Percentiles rank a stretch among this genome's conserved stretches.
Evolutionary conservation across 2,888 invertebrate genomes (phyloP).

Genomic region (Amblyjoppa proteus): DNA sequence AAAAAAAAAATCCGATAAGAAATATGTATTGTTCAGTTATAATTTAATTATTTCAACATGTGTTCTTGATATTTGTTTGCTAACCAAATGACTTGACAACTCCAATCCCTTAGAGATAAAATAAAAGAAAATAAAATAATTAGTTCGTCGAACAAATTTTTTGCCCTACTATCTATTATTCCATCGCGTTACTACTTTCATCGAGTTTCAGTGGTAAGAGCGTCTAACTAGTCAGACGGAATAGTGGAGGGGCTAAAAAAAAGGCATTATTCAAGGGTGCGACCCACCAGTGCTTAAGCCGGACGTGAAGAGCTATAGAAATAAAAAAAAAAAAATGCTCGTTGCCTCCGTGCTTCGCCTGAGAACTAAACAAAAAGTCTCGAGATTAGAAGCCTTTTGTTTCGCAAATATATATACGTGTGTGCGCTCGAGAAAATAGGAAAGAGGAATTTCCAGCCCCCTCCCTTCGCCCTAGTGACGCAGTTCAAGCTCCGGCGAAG

Average conservation of each 20-base stretch:
- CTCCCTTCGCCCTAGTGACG: constrained; percentile 5
- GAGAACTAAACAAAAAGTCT: not conserved
- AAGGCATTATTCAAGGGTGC: not conserved
- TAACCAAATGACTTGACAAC: too few species aligned
- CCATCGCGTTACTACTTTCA: not conserved
- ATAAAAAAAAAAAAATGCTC: not conserved
- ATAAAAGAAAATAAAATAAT: too few species aligned
- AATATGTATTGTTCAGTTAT: too few species aligned
- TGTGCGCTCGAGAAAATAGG: not conserved
- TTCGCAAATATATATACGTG: not conserved
- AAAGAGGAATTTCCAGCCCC: not conserved
- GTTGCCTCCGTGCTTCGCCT: not conserved
- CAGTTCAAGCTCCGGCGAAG: constrained; percentile 46
- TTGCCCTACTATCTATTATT: too few species aligned
- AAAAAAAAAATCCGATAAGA: too few species aligned
- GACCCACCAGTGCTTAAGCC: not conserved
- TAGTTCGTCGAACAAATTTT: too few species aligned
- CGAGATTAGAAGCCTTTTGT: constrained; percentile 3
- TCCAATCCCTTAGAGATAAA: too few species aligned
- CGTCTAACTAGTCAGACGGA: not conserved
- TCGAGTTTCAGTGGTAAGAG: not conserved
- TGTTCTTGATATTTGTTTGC: too few species aligned
- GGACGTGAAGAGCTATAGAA: not conserved
- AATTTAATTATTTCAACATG: too few species aligned
- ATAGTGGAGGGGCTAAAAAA: not conserved